Conservation (phyloP, 2,888 invertebrate species). For the Drosophila fulvimacula region DNA sequence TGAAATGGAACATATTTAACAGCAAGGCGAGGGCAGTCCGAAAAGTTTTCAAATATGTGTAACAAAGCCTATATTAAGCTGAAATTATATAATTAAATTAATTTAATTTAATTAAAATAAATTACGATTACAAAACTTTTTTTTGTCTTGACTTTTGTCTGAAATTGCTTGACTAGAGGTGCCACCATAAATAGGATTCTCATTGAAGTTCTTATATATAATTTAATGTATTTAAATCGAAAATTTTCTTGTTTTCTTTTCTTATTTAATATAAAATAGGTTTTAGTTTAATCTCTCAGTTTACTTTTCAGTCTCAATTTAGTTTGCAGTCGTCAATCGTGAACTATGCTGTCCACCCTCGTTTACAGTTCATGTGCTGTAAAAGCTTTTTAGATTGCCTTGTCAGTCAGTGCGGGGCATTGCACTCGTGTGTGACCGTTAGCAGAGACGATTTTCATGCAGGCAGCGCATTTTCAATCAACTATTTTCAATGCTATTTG, state of each 20-base stretch:
- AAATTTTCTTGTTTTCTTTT: too few species aligned
- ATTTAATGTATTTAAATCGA: background rate
- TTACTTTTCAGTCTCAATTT: background rate
- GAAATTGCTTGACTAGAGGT: background rate
- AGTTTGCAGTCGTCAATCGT: background rate
- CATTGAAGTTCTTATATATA: background rate
- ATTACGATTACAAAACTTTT: too few species aligned
- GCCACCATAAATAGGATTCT: background rate
- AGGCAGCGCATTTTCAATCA: constrained; percentile 66
- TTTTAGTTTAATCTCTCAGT: background rate
- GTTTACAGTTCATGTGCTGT: constrained; percentile 18
- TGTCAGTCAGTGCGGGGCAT: constrained; percentile 63
- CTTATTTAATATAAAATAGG: too few species aligned
- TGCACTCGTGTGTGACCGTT: constrained; percentile 71
- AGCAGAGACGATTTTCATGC: constrained; percentile 52
- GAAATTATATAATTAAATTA: background rate
- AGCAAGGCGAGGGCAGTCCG: background rate
- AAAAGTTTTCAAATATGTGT: background rate
- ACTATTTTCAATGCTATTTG: constrained; percentile 54
- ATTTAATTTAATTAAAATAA: too few species aligned
- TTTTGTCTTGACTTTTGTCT: too few species aligned
- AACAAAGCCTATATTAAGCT: too few species aligned
- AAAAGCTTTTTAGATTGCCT: constrained; percentile 73
- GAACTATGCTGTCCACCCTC: constrained; percentile 20
- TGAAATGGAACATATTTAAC: background rate